A percentile compares a stretch with the other conserved stretches of the same genome.
Evolutionary conservation across 2,888 invertebrate species (phyloP).

Genomic region (Drosophila pseudotalamancana): DNA sequence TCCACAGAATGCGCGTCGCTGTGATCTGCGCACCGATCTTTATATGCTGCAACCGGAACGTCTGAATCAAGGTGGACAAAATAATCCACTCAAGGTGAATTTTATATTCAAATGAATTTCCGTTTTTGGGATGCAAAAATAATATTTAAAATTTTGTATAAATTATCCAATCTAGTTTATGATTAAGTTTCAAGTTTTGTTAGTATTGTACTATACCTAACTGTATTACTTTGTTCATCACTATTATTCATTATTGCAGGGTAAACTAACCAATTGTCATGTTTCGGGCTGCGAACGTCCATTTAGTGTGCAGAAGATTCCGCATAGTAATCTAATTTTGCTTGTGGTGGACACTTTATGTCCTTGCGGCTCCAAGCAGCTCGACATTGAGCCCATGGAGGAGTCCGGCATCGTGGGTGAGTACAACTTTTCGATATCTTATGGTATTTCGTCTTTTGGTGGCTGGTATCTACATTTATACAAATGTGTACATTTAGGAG

Average conservation of each 20-base stretch:
- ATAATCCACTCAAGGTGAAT: constrained; percentile 90
- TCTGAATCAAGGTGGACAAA: constrained; percentile 90
- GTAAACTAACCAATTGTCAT: constrained; percentile 94
- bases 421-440: constrained; percentile 11
- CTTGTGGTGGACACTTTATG: constrained; percentile 95
- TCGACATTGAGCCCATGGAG: constrained; percentile 92
- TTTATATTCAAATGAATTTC: neutral
- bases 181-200: too few relatives aligned
- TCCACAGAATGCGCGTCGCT: constrained; percentile 89
- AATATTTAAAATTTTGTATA: too few relatives aligned
- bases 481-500: constrained; percentile 76
- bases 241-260: constrained; percentile 80
- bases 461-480: neutral
- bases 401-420: constrained; percentile 86
- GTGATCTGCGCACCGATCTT: constrained; percentile 94
- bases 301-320: constrained; percentile 96
- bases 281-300: constrained; percentile 95
- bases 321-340: constrained; percentile 94
- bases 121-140: neutral
- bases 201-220: too few relatives aligned
- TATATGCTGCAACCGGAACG: constrained; percentile 93
- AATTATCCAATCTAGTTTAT: too few relatives aligned
- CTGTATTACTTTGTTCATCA: too few relatives aligned
- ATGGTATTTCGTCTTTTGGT: neutral
- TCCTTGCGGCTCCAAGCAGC: constrained; percentile 94